Base-by-base conservation (phyloP, 2,113 vertebrate species). In the Amphilophus citrinellus region DNA sequence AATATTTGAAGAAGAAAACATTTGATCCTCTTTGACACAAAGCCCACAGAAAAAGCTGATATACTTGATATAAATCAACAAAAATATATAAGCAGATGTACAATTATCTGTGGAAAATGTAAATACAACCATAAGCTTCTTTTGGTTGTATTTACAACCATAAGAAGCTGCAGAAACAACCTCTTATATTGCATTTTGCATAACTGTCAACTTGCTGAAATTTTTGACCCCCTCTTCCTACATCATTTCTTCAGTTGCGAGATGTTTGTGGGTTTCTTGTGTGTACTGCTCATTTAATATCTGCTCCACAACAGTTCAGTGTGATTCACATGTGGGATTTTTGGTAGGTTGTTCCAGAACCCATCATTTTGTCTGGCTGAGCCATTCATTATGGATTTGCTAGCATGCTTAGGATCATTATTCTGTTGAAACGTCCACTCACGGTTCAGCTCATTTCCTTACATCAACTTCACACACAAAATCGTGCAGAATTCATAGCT, bases 351-450 rank as follows among this genome's bases (percentile, higher is more conserved):
- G 15, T 71, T 71, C 66, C 15, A 50, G 50, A 50, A 71, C 44
- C 66, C 66, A 73, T 73, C 10, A 13, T 73, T 73, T 73, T 53
- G 44, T 53, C 24, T 73, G 68, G 47, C 32, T 53, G 68, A 27
- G 27, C 68, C 20, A 17, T 73, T 56, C 68, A 27, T 56, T 2
- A 50, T 73, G 30, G 32, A 73, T 73, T 73, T 32, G 17, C 44
- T 50, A 32, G 27, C 27, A 32, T 61, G 32, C 27, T 73, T 53
- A 71, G 44, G 44, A 24, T 53, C 66, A 73, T 73, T 73, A 73
- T 56, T 53, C 10, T 53, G 47, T 73, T 56, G 68, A 73, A 56
- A 73, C 24, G 53, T 73, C 47, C 47, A 32, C 18, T 57, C 53
- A n/a, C 9, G 8, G 18, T 10, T 57, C 27, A 35, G n/a, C n/a